Evolutionary conservation across 2,113 vertebrate genomes (phyloP), one percentile per base, ranked within the genome.

Genomic region (Xenopus laevis): DNA sequence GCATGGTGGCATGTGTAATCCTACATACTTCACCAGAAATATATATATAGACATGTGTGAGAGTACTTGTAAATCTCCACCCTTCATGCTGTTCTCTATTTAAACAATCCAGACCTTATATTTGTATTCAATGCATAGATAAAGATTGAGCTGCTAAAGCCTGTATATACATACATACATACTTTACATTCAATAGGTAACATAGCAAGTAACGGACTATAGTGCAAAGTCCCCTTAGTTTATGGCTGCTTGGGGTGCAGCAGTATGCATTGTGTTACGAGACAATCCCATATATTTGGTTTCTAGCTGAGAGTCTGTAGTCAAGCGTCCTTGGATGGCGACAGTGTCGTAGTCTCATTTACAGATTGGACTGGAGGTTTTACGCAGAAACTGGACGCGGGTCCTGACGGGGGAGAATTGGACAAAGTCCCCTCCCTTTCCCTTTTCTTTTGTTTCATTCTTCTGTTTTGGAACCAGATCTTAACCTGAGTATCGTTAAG

Each of bases 401-500:
- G 75, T 53, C 72, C 18, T 45, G 79, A 6, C 40, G 83, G 45
- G n/a, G 64, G 50, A 40, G 79, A 72, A 3, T n/a, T 47, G 57
- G 81, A 77, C 17, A 87, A 65, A 74, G 82, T 82, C 64, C 86
- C 87, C 79, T 92, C 90, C 71, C 88, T 83, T 74, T 93, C 91
- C 70, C 86, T 84, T 77, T 91, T 92, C 85, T 90, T 92, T 82
- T 87, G 87, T 73, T 90, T 90, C 89, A 87, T 87, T 75, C 85
- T 86, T 65, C 88, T 81, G 60, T 85, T 90, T 78, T 91, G 84
- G 81, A 89, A 88, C 84, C 89, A 92, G 74, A 92, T 90, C 81
- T 91, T 91, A 52, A 90, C 87, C 72, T 92, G 92, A 53, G 89
- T 89, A 74, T 93, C 89, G 77, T 89, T 93, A 52, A 93, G 88